Evolutionary conservation across 2,797 vertebrate species (phyloP).

Genomic region (Sphenopsis melanotis): DNA sequence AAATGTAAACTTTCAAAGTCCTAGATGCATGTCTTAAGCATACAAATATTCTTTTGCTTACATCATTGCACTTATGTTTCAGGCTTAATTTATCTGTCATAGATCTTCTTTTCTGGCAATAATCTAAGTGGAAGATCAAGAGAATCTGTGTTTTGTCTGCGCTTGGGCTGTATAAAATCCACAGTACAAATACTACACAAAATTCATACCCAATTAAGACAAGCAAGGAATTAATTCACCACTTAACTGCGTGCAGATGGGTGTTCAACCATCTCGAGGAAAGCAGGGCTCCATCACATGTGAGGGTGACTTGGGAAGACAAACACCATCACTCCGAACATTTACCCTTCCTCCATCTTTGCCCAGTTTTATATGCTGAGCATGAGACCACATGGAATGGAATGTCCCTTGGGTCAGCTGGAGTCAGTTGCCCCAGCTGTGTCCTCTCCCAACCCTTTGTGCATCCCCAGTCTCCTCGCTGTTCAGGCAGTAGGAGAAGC

Average conservation of each 20-base stretch:
- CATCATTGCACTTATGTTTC: not conserved
- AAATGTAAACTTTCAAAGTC: not conserved
- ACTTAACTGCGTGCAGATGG: accelerated
- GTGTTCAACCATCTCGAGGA: not conserved
- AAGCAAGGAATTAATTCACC: not conserved
- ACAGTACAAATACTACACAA: not conserved
- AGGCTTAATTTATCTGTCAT: not conserved
- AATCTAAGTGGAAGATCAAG: not conserved
- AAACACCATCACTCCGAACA: accelerated
- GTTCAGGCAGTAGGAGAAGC: not conserved
- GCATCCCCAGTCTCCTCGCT: accelerated
- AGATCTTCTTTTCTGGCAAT: not conserved
- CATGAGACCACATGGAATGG: not conserved
- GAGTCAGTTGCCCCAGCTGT: not conserved
- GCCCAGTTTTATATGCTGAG: not conserved
- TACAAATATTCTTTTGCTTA: not conserved
- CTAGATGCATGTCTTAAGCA: not conserved
- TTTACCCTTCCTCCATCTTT: not conserved
- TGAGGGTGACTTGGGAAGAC: not conserved
- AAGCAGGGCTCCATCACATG: accelerated
- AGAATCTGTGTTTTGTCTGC: not conserved
- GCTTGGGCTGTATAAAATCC: not conserved
- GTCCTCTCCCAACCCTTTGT: not conserved
- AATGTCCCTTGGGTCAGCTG: too few species aligned
- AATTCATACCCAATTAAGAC: not conserved